These are phyloP conservation scores for Diploptera punctata DNA, from an alignment of 2,888 invertebrate species.

Conservation along the genomic window DNA sequence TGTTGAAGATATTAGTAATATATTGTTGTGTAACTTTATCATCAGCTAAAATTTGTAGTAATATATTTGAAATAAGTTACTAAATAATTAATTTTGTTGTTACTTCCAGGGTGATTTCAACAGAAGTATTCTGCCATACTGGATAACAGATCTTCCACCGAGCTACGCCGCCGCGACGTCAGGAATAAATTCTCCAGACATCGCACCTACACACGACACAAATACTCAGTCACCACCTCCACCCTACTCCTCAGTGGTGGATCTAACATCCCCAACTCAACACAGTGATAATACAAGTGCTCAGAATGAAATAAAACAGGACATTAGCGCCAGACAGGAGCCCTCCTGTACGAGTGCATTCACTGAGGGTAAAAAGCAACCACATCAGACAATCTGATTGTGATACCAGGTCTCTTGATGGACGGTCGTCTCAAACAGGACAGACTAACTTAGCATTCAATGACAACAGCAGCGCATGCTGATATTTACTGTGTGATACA, in stretches of 20 bases:
- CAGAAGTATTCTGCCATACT: constrained; percentile 15
- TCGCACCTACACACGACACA: not conserved
- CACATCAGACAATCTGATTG: not conserved
- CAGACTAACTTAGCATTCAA: not conserved
- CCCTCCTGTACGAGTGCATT: not conserved
- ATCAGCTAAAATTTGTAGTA: no score
- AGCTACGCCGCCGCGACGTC: constrained; percentile 15
- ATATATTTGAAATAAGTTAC: no score
- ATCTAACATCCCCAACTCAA: no score
- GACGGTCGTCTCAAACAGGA: not conserved
- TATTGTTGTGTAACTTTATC: no score
- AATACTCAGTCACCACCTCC: constrained; percentile 16
- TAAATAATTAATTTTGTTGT: no score
- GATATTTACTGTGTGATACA: no score
- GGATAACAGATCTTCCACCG: constrained; percentile 29
- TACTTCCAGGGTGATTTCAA: not conserved
- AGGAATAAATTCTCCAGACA: not conserved
- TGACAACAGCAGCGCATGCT: not conserved
- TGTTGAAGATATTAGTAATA: no score
- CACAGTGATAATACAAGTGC: no score
- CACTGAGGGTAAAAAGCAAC: not conserved
- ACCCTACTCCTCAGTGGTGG: no score
- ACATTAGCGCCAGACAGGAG: no score
- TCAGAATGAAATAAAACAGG: no score
- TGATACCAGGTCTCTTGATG: no score